Evolutionary conservation across 2,113 vertebrate genomes (phyloP).

Genomic region (Corythaixoides concolor): DNA sequence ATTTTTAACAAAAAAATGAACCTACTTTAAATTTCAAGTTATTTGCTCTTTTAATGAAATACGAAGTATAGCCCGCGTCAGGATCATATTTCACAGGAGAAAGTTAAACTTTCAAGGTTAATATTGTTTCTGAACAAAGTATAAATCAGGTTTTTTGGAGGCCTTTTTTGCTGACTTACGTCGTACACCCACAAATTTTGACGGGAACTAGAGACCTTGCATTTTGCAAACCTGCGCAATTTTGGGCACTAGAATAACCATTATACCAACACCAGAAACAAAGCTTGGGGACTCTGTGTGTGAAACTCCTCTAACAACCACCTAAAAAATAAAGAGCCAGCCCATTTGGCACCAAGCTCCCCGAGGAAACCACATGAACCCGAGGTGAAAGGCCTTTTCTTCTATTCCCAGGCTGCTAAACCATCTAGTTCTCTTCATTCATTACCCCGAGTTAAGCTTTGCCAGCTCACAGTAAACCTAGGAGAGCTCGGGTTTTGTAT

Average conservation of each 20-base stretch:
- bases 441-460: constrained; percentile 68
- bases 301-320: constrained; percentile 28
- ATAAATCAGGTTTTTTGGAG: background rate
- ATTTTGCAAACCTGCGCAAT: constrained; percentile 6
- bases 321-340: constrained; percentile 40
- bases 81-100: background rate
- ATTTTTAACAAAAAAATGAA: background rate
- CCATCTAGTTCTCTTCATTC: constrained; percentile 57
- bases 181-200: background rate
- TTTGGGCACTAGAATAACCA: background rate
- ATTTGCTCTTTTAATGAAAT: background rate
- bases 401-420: constrained; percentile 47
- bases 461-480: constrained; percentile 70
- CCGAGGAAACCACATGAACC: background rate
- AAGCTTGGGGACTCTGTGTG: background rate
- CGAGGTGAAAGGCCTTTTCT: constrained; percentile 46
- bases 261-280: background rate
- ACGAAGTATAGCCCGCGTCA: accelerated
- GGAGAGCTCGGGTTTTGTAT: constrained; percentile 64
- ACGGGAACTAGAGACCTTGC: background rate
- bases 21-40: background rate
- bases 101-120: constrained; percentile 13
- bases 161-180: background rate
- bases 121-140: background rate
- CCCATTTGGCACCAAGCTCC: background rate